Percentiles rank a stretch among this genome's conserved stretches.
phyloP scores from a whole-genome alignment of 2,797 vertebrate genomes.

The Erethizon dorsatum region DNA sequence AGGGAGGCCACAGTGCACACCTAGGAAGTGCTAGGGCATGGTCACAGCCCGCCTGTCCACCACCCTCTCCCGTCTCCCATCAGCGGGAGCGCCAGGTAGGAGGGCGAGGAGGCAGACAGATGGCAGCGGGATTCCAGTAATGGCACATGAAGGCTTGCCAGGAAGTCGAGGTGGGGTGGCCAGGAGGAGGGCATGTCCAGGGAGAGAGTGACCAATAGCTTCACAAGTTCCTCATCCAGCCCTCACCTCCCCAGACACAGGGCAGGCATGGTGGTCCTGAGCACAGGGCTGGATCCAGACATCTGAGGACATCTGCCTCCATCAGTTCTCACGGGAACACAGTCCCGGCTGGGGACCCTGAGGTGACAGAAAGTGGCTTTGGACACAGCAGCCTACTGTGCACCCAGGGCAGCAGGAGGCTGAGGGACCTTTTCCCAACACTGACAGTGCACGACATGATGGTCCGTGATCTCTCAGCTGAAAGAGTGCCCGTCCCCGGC shows the following conservation, averaged over 20 bases:
- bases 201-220: background rate
- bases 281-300: no score
- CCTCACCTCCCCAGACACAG: fast-evolving
- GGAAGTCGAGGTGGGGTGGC: background rate
- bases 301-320: background rate
- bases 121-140: constrained; percentile 71
- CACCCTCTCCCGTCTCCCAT: background rate
- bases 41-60: background rate
- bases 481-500: background rate
- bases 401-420: fast-evolving
- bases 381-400: background rate
- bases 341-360: background rate
- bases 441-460: fast-evolving
- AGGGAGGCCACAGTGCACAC: fast-evolving
- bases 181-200: background rate
- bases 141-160: constrained; percentile 13
- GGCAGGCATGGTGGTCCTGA: background rate
- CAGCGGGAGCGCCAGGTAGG: background rate
- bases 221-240: background rate
- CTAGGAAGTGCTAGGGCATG: background rate
- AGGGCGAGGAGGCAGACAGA: constrained; percentile 38
- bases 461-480: background rate
- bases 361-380: background rate
- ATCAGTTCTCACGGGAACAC: background rate
- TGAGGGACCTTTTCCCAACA: background rate